Percentiles rank a stretch among this genome's conserved stretches.
phyloP scores from a whole-genome alignment of 2,797 vertebrate genomes.

The Clamator glandarius region DNA sequence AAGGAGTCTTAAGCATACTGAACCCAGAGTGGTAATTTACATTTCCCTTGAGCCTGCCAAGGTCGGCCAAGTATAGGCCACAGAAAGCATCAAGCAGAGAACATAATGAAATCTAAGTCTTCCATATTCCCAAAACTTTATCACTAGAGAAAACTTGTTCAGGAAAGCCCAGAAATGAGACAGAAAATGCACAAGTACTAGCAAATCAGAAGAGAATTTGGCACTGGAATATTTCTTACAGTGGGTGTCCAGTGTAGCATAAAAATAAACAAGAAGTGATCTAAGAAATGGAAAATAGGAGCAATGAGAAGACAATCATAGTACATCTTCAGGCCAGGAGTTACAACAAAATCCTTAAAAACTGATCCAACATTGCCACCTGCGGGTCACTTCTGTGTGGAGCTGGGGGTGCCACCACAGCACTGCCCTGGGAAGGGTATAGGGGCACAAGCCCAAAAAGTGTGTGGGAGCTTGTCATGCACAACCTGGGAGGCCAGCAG shows the following conservation, averaged over 20 bases:
- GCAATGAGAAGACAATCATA: fast-evolving
- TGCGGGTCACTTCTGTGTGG: background rate
- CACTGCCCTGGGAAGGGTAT: fast-evolving
- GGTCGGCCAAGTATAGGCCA: background rate
- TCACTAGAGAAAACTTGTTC: background rate
- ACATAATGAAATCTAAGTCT: background rate
- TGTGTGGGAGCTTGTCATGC: fast-evolving
- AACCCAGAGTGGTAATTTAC: background rate
- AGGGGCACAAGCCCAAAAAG: fast-evolving
- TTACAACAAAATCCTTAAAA: fast-evolving
- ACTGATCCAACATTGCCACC: conserved; percentile 51
- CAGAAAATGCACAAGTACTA: background rate
- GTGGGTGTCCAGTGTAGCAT: background rate
- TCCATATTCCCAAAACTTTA: background rate
- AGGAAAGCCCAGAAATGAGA: background rate
- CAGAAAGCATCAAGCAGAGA: background rate
- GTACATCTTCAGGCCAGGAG: fast-evolving
- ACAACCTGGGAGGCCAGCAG: background rate
- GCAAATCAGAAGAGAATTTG: background rate
- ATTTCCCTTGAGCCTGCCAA: background rate
- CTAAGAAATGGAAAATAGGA: fast-evolving
- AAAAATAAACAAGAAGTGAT: background rate
- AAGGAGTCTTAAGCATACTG: background rate
- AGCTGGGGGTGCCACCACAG: background rate
- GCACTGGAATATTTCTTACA: fast-evolving